Conservation (phyloP, 2,888 invertebrate species). For the Galerucella pusilla region DNA sequence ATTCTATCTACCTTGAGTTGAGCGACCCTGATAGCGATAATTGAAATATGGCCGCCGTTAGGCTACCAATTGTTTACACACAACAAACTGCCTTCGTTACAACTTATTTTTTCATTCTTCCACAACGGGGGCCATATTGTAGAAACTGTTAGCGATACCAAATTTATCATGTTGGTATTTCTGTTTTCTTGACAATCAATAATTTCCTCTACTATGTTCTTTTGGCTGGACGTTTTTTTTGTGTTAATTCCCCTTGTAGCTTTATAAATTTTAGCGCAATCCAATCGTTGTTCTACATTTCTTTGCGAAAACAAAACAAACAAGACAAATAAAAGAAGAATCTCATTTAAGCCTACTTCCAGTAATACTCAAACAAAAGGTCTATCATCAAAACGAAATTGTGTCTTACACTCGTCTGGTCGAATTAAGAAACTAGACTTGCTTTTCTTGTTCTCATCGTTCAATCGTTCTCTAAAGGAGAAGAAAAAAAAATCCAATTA, state of each 20-base stretch:
- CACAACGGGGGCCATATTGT: no score
- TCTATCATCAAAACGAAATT: conserved; percentile 36
- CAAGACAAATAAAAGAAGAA: conserved; percentile 15
- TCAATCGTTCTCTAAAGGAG: conserved; percentile 31
- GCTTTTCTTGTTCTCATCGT: conserved; percentile 26
- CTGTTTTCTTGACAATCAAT: no score
- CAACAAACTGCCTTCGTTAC: no score
- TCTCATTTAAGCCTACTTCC: conserved; percentile 29
- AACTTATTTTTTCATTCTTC: no score
- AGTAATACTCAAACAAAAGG: conserved; percentile 36
- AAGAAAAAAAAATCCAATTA: conserved; percentile 50
- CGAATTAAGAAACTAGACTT: conserved; percentile 32
- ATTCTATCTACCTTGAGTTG: no score
- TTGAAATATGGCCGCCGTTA: no score
- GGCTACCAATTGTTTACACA: no score
- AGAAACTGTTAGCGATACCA: no score
- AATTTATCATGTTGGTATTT: no score
- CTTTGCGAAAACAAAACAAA: conserved; percentile 16
- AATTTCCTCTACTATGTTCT: not conserved
- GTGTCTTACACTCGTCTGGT: conserved; percentile 32
- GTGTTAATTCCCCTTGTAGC: not conserved
- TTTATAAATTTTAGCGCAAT: conserved; percentile 9
- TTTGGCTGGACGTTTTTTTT: not conserved
- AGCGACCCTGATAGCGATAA: no score
- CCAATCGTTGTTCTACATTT: conserved; percentile 15